These are phyloP conservation scores for Sminthurinus aureus DNA, from an alignment of 2,888 invertebrate genomes.

Conservation along the genomic window DNA sequence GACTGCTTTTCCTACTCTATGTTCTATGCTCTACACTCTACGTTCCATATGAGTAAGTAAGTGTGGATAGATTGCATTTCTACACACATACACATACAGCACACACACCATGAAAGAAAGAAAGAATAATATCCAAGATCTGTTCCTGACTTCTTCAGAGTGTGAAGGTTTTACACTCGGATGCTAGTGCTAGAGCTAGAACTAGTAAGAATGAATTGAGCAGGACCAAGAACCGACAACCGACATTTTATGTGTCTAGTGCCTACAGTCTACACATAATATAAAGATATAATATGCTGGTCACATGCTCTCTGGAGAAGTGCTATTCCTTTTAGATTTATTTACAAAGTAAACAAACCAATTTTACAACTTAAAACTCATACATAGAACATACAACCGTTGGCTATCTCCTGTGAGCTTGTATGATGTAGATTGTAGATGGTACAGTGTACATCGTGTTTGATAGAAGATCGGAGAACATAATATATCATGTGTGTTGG, in stretches of 20 bases:
- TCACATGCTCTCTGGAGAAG: constrained; percentile 10
- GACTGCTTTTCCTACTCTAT: too few species aligned
- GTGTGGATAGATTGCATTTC: too few species aligned
- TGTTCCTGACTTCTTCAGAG: not conserved
- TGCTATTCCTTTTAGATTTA: constrained; percentile 9
- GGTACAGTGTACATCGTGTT: too few species aligned
- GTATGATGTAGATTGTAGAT: too few species aligned
- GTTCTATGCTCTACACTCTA: too few species aligned
- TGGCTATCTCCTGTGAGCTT: too few species aligned
- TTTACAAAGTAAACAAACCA: constrained; percentile 15
- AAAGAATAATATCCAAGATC: too few species aligned
- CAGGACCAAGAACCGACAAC: not conserved
- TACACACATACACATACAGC: not conserved
- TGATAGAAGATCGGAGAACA: too few species aligned
- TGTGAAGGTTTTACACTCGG: not conserved
- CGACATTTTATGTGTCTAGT: not conserved
- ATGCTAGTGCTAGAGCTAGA: not conserved
- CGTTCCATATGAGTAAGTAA: too few species aligned
- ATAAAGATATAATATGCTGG: not conserved
- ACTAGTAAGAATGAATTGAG: not conserved
- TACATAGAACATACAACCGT: too few species aligned
- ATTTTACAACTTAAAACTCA: constrained; percentile 2
- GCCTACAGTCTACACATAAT: not conserved
- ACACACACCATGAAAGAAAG: too few species aligned
- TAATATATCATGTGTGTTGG: too few species aligned